These are phyloP conservation scores for Myathropa florea DNA, from an alignment of 2,888 invertebrate species.

Conservation along the genomic window DNA sequence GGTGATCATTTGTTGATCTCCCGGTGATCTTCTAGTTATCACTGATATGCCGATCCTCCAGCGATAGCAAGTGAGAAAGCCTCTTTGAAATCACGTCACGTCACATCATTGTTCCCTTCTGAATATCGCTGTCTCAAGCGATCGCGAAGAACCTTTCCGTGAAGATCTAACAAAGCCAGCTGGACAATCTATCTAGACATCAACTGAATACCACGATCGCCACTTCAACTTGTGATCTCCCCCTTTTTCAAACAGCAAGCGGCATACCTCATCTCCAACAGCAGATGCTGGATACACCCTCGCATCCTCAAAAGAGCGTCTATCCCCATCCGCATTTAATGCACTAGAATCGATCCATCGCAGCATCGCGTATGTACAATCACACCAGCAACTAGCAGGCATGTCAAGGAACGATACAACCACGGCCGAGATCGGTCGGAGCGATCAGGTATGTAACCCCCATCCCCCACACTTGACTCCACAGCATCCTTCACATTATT, in stretches of 20 bases:
- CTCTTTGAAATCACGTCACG: too few relatives aligned
- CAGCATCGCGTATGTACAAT: slow-evolving; percentile 64
- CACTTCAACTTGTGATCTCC: neutral
- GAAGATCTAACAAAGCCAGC: too few relatives aligned
- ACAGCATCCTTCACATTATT: neutral
- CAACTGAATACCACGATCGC: neutral
- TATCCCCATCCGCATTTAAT: neutral
- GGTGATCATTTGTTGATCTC: too few relatives aligned
- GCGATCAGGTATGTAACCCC: slow-evolving; percentile 61
- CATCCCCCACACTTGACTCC: neutral
- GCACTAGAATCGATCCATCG: neutral
- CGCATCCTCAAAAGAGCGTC: neutral
- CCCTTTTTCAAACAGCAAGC: too few relatives aligned
- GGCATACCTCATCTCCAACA: neutral
- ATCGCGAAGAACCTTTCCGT: too few relatives aligned
- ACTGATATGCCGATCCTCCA: too few relatives aligned
- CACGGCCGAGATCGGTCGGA: slow-evolving; percentile 65
- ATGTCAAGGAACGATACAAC: slow-evolving; percentile 67
- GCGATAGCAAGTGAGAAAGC: too few relatives aligned
- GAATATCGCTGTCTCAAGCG: too few relatives aligned
- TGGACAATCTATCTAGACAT: neutral
- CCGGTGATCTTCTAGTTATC: too few relatives aligned
- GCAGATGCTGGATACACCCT: neutral
- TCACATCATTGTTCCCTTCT: too few relatives aligned
- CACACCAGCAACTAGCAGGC: slow-evolving; percentile 44